Evolutionary conservation across 2,113 vertebrate genomes (phyloP), one percentile per base, ranked within the genome.

Genomic region (Dipodomys stephensi): DNA sequence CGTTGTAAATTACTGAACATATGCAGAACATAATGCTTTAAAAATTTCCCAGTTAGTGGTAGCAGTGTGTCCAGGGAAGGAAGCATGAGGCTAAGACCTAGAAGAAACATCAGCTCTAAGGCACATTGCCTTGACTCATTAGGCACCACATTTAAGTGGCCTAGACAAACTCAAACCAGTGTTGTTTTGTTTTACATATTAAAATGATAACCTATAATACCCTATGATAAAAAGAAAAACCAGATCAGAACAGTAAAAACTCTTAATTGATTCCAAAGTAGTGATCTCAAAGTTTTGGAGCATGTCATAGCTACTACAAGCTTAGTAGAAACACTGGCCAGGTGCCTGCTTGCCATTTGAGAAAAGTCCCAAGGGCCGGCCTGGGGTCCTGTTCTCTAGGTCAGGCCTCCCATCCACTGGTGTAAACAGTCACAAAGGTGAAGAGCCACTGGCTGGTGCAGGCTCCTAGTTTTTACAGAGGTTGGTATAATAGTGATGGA

Each of bases 71-170:
- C 93, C 69, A 93, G 30, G 46, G 77, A 89, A 84, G 84, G 64
- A 57, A 57, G 53, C 53, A 67, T 83, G 80, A 97, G 83, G 67
- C 92, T 83, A 95, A 95, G 71, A 92, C 60, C 27, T 79, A 65
- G 28, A 74, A 92, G 87, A 92, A 96, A 94, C 92, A 84, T 91
- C 39, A 82, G 19, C 68, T 73, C 7, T 57, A 53, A 32, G 88
- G 35, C 87, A 92, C 46, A 28, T 79, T 23, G 7, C 28, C 20
- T 30, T 57, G 10, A 71, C 25, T 22, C 46, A n/a, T 80, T n/a
- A 83, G 67, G 49, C 60, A 74, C 35, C 72, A 30, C 22, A 71
- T 83, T 83, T 81, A 88, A 88, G 19, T 92, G 76, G 53, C 46
- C 23, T 57, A 16, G 30, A 57, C 20, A 28, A 88, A 2, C 30